phyloP scores from a whole-genome alignment of 2,797 vertebrate genomes.

The Anabas testudineus region DNA sequence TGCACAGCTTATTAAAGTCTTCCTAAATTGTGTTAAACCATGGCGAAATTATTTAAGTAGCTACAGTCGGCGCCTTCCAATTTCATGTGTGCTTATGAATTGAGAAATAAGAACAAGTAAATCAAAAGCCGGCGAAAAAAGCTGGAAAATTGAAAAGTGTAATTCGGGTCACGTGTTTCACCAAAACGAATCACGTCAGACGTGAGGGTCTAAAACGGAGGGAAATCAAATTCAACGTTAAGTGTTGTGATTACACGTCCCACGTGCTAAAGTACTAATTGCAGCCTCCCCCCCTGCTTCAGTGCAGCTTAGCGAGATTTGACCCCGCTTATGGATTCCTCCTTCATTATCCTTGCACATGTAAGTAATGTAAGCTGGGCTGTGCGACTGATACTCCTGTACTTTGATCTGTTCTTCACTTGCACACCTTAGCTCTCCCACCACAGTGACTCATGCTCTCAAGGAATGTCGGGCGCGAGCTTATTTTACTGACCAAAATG shows the following conservation, averaged over 20 bases:
- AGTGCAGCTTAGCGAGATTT: constrained; percentile 41
- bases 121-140: constrained; percentile 37
- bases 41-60: constrained; percentile 56
- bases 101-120: constrained; percentile 34
- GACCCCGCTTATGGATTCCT: constrained; percentile 46
- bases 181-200: constrained; percentile 27
- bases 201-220: constrained; percentile 16
- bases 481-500: constrained; percentile 2
- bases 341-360: constrained; percentile 51
- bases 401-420: constrained; percentile 56
- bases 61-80: constrained; percentile 52
- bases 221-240: constrained; percentile 24
- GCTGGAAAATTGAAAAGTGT: constrained; percentile 50
- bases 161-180: constrained; percentile 7
- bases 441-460: constrained; percentile 48
- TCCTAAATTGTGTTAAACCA: constrained; percentile 59
- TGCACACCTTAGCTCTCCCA: constrained; percentile 48
- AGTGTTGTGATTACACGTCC: constrained; percentile 20
- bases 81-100: constrained; percentile 49
- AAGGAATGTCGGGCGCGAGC: constrained; percentile 8
- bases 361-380: constrained; percentile 43
- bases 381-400: constrained; percentile 48
- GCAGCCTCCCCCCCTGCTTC: constrained; percentile 33
- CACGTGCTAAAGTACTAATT: constrained; percentile 22
- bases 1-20: constrained; percentile 61